Conservation (phyloP, 2,113 vertebrate species). For the Silurus asotus region DNA sequence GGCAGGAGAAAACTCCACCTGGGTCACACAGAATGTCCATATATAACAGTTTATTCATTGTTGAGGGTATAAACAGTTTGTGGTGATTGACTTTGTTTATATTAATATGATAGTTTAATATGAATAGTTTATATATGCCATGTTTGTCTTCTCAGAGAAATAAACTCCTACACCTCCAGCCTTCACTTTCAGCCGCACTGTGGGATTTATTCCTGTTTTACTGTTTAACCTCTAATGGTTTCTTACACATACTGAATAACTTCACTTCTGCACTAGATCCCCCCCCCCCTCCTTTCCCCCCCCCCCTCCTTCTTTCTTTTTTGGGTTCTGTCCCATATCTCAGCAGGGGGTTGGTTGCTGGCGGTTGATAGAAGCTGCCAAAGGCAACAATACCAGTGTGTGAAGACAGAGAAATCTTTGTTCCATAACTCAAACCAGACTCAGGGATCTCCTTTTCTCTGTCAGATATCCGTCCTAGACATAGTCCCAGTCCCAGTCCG, state of each 20-base stretch:
- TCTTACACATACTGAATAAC: background rate
- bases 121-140: background rate
- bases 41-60: too few species aligned
- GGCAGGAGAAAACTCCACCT: too few species aligned
- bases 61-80: too few species aligned
- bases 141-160: too few species aligned
- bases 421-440: slow-evolving; percentile 62
- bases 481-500: background rate
- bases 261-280: slow-evolving; percentile 27
- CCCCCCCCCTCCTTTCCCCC: background rate
- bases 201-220: background rate
- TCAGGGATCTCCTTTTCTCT: slow-evolving; percentile 17
- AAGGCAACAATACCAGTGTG: slow-evolving; percentile 51
- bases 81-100: background rate
- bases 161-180: background rate
- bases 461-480: slow-evolving; percentile 16
- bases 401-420: slow-evolving; percentile 58
- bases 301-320: background rate
- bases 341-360: slow-evolving; percentile 21
- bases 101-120: background rate
- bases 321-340: slow-evolving; percentile 38
- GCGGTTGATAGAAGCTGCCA: slow-evolving; percentile 44
- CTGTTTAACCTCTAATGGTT: background rate
- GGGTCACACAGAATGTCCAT: too few species aligned
- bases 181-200: background rate